A percentile compares a stretch with the other conserved stretches of the same genome.
Conservation (phyloP, 2,888 invertebrate species). For the Macrosoma leucophasiata region DNA sequence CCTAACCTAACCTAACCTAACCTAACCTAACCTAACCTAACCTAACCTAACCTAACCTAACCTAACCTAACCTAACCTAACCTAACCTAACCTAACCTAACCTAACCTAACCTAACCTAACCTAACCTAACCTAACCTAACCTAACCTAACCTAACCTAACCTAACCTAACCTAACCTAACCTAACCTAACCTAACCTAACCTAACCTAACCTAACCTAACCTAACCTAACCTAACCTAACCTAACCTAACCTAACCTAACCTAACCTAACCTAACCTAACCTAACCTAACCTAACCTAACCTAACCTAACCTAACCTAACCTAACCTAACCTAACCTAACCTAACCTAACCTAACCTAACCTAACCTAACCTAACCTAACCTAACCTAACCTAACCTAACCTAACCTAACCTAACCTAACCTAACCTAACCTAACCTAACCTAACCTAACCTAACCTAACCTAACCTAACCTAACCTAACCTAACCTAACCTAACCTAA, state of each 20-base stretch:
- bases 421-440: slow-evolving; percentile 18
- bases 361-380: slow-evolving; percentile 23
- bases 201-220: slow-evolving; percentile 18
- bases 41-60: slow-evolving; percentile 12
- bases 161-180: slow-evolving; percentile 13
- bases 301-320: slow-evolving; percentile 22
- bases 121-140: slow-evolving; percentile 11
- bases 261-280: slow-evolving; percentile 27
- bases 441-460: slow-evolving; percentile 16
- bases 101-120: slow-evolving; percentile 17
- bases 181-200: slow-evolving; percentile 12
- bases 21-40: slow-evolving; percentile 14
- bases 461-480: slow-evolving; percentile 16
- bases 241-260: slow-evolving; percentile 25
- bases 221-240: slow-evolving; percentile 21
- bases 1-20: slow-evolving; percentile 15
- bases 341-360: slow-evolving; percentile 29
- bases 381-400: slow-evolving; percentile 18
- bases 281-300: slow-evolving; percentile 26
- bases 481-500: slow-evolving; percentile 17
- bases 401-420: slow-evolving; percentile 19
- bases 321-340: slow-evolving; percentile 24
- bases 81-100: slow-evolving; percentile 25
- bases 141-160: slow-evolving; percentile 12
- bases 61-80: slow-evolving; percentile 24